Evolutionary conservation across 2,888 invertebrate species (phyloP), one percentile per base, ranked within the genome.

Genomic region (Cryptocephalus primarius): DNA sequence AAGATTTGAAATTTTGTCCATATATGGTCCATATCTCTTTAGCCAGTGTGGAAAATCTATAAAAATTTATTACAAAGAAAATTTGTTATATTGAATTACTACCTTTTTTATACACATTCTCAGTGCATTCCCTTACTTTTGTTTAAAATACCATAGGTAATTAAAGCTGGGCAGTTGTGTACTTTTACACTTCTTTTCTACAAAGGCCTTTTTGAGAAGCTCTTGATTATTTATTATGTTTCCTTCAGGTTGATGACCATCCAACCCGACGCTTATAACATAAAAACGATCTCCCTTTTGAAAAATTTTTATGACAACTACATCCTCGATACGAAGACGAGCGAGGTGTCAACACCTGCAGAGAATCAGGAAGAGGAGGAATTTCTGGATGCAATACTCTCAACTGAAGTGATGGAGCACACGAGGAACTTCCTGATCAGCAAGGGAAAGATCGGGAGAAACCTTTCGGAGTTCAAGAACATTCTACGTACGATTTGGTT

Each of bases 221-320:
- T n/a, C n/a, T n/a, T n/a, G n/a, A n/a, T n/a, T n/a, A n/a, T n/a
- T n/a, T n/a, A n/a, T n/a, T n/a, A n/a, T n/a, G n/a, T n/a, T n/a
- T n/a, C 22, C 58, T 67, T 34, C 67, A 89, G 89, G 49, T 75
- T 90, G 48, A 66, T 90, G 38, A 74, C 73, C 11, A 75, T 88
- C 14, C 75, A 80, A 50, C 61, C 77, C 9, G 77, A 75, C 53
- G 81, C 75, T 13, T 78, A 78, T 66, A 75, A 79, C 63, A 81
- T 83, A 53, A 74, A 81, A 6, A 88, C 91, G 1, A 80, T 92
- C 49, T 76, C 82, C 53, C 84, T 82, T 60, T 76, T 93, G 55
- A 65, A 80, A 40, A 72, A 76, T 8, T 76, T 95, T 39, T 80
- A 86, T 65, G 87, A 95, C 66, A 94, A 95, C 68, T 95, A 93